These are phyloP conservation scores for Actinemys pallida DNA, from an alignment of 2,113 vertebrate genomes.

Conservation along the genomic window DNA sequence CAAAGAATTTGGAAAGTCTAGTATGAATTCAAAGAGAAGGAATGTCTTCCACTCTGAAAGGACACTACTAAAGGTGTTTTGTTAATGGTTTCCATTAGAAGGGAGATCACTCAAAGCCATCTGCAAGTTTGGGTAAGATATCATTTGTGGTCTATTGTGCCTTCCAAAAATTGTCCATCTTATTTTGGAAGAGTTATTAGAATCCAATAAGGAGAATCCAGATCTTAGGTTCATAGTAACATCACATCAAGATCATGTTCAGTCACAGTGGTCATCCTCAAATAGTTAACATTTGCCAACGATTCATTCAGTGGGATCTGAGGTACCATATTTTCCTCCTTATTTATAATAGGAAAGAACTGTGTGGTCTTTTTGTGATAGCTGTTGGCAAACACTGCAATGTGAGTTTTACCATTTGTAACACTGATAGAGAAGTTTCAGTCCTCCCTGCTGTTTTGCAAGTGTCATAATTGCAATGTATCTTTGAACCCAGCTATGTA, in stretches of 20 bases:
- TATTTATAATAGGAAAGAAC: background rate
- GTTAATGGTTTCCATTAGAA: background rate
- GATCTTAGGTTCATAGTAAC: background rate
- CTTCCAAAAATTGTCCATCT: background rate
- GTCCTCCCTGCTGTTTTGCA: background rate
- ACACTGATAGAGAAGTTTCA: background rate
- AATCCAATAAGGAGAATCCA: background rate
- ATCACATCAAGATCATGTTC: background rate
- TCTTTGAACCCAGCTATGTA: background rate
- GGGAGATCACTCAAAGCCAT: background rate
- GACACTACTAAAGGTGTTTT: background rate
- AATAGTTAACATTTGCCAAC: background rate
- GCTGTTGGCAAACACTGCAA: background rate
- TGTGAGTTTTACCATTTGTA: too few relatives aligned
- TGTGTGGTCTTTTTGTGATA: background rate
- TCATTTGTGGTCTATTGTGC: background rate
- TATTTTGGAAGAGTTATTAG: background rate
- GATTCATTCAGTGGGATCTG: background rate
- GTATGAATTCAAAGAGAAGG: background rate
- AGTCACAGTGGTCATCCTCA: background rate
- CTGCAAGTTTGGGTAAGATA: background rate
- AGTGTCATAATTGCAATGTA: background rate
- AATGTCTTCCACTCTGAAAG: background rate
- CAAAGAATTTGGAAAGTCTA: background rate
- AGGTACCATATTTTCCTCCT: accelerated